Base-by-base conservation (phyloP, 64 coral and sea anemone species). In the Pachyseris speciosa region DNA sequence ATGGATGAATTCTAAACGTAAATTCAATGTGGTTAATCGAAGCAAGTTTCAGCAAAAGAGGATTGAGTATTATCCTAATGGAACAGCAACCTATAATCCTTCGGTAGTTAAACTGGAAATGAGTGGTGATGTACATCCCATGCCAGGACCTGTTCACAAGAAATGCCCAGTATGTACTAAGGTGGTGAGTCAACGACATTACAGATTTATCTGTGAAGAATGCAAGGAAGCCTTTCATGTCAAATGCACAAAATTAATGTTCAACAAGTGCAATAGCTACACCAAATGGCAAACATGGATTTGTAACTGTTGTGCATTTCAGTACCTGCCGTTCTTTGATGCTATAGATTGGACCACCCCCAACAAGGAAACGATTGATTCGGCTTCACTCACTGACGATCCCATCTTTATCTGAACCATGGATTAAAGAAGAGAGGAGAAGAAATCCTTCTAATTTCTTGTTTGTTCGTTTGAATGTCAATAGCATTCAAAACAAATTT, bases 401-500 rank as follows among this genome's bases (percentile, higher is more conserved):
- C 3, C 3, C 19, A 61, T 26, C n/a, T n/a, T n/a, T n/a, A n/a
- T n/a, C n/a, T n/a, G n/a, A n/a, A n/a, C n/a, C n/a, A 10, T 61
- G 37, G 17, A 6, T 66, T 42, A 85, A 13, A 72, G 25, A 87
- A 42, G 42, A 87, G 49, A 87, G 52, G 32, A 60, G 65, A 67
- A 30, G 84, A 55, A 78, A 78, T 22, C 15, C 40, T 42, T 31
- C 42, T 52, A 27, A 80, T n/a, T 45, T 80, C 25, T 9, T 80
- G 6, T 15, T 80, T 4, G 28, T 58, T 6, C 57, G 27, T 61
- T 61, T 61, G 57, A 61, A 61, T 26, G n/a, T 61, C 27, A 58
- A 87, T 36, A 73, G 68, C 37, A 29, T 30, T 28, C 69, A 87
- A 38, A 87, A 87, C 32, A 74, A 74, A 37, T 74, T 87, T 48